These are phyloP conservation scores for Bagarius yarrelli DNA, from an alignment of 2,113 vertebrate species.

Conservation along the genomic window DNA sequence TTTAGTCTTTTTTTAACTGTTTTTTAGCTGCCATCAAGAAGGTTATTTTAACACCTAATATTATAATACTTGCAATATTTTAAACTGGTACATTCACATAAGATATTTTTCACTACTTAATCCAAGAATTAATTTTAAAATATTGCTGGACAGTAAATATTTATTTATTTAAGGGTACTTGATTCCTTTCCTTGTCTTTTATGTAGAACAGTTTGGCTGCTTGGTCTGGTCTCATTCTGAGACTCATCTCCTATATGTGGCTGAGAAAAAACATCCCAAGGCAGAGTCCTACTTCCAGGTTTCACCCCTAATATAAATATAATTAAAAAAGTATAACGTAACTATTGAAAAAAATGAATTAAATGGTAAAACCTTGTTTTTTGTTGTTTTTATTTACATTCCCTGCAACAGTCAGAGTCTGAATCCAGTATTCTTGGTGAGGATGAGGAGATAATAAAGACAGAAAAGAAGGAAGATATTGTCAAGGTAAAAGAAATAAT, in stretches of 20 bases:
- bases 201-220: slow-evolving; percentile 89
- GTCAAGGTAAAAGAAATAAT: slow-evolving; percentile 58
- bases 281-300: slow-evolving; percentile 92
- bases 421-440: slow-evolving; percentile 67
- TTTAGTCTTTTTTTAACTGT: no score
- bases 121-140: background rate
- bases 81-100: background rate
- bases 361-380: background rate
- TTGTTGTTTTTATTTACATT: slow-evolving; percentile 4
- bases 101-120: background rate
- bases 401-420: slow-evolving; percentile 58
- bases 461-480: slow-evolving; percentile 65
- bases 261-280: slow-evolving; percentile 91
- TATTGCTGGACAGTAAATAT: background rate
- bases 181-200: slow-evolving; percentile 14
- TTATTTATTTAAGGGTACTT: background rate
- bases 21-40: background rate
- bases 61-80: background rate
- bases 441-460: slow-evolving; percentile 61
- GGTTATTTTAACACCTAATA: background rate
- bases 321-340: background rate
- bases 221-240: slow-evolving; percentile 97
- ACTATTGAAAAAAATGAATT: background rate
- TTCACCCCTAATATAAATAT: background rate
- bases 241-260: slow-evolving; percentile 94